phyloP scores from a whole-genome alignment of 2,113 vertebrate species.

The Megaptera novaeangliae region DNA sequence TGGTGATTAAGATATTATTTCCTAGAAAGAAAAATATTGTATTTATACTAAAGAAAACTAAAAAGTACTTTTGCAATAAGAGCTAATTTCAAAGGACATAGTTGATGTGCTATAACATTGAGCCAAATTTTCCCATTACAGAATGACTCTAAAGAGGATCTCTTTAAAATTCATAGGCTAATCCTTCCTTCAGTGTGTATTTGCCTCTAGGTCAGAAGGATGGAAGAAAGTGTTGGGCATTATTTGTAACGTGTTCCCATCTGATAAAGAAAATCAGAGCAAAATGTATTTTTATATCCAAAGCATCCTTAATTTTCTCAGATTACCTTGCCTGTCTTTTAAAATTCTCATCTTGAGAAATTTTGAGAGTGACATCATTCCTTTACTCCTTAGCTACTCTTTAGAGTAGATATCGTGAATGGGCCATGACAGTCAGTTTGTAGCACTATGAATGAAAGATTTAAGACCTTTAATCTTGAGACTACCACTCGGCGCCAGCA shows the following conservation, averaged over 20 bases:
- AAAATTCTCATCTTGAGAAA: slow-evolving; percentile 59
- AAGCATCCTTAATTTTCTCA: slow-evolving; percentile 66
- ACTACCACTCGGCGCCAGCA: slow-evolving; percentile 77
- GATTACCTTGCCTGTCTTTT: slow-evolving; percentile 53
- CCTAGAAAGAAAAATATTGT: neutral
- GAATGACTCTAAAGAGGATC: slow-evolving; percentile 34
- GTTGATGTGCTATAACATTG: neutral
- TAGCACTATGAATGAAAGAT: slow-evolving; percentile 79
- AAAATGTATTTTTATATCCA: slow-evolving; percentile 5
- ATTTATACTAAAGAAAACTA: neutral
- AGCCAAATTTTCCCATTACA: slow-evolving; percentile 24
- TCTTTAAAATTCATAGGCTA: slow-evolving; percentile 58
- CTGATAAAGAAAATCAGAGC: neutral
- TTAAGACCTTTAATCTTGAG: slow-evolving; percentile 78
- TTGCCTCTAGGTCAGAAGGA: neutral
- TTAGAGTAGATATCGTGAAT: slow-evolving; percentile 61
- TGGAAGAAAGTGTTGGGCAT: neutral
- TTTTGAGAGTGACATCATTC: slow-evolving; percentile 47
- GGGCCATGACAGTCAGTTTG: slow-evolving; percentile 76
- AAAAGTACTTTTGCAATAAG: neutral
- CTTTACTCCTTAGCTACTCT: slow-evolving; percentile 64
- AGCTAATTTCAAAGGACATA: neutral
- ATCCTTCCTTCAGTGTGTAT: slow-evolving; percentile 42
- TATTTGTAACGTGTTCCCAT: slow-evolving; percentile 38
- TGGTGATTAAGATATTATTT: neutral